Evolutionary conservation across 2,888 invertebrate genomes (phyloP), one percentile per base, ranked within the genome.

Genomic region (Hydropsyche betteni): DNA sequence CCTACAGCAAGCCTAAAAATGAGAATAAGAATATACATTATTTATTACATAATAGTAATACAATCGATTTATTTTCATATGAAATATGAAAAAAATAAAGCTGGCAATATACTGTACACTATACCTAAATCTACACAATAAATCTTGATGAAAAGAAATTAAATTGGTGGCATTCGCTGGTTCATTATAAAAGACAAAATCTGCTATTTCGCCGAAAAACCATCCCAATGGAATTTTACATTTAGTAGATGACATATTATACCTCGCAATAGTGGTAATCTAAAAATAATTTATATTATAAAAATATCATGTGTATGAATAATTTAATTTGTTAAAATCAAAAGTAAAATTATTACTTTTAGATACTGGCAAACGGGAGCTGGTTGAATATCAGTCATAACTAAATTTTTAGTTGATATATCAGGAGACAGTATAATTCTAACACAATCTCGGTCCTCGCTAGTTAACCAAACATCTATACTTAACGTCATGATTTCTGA

Each of bases 211-310:
- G 0, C 97, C 97, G 83, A 95, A 97, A 85, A 97, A 97, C 85
- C 93, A 93, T n/a, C 97, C 97, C 52, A 97, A 87, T 0, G 97
- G 96, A 79, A 97, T 95, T 85, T 94, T 92, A 82, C 96, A 96
- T 80, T 95, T 91, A 74, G 95, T 94, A 0, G 95, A 93, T 34
- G 95, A 93, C 93, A 96, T 95, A 68, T 96, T 96, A 82, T 96
- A 96, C 10, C 96, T 90, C 8, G 96, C 97, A 80, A 96, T 95
- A 0, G 94, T 94, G 50, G 96, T 97, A 78, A 97, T 94, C 94
- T 94, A 83, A 55, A 84, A 79, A 34, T 6, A 10, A 80, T 64
- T 72, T 33, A 64, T 75, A 69, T 64, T 14, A 14, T 7, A 69
- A 16, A 71, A n/a, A 33, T 52, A 55, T 24, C n/a, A n/a, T 16